Base-by-base conservation (phyloP, 1,140 invertebrate species). In the Aphaenogaster floridana region DNA sequence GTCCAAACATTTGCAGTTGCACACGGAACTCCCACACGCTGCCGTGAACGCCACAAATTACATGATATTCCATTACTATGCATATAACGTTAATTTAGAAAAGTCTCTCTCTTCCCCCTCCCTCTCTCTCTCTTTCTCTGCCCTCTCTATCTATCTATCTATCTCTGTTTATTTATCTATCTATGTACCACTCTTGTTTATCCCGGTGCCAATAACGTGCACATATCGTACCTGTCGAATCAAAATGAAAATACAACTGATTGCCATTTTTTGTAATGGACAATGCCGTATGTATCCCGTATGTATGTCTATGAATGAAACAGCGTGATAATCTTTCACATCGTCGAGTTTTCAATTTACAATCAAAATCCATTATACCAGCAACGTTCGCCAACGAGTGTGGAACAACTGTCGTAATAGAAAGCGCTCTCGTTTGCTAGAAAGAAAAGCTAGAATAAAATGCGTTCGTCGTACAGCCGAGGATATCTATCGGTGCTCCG, bases 1-100 rank as follows among this genome's bases (percentile, higher is more conserved):
- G 80, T 76, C 80, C 54, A 84, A 84, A 84, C 80, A 84, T 84
- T 84, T 84, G 69, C 80, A 84, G 80, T 74, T 39, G 54, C 45
- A 61, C 69, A 39, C 42, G 28, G 57, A 74, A 63, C 54, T 83
- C 80, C 42, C 28, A 50, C 54, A 42, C 36, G 48, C 21, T 13
- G 54, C 28, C 13, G 54, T 61, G 45, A 74, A 48, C 54, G 69
- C 52, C 34, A 34, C 80, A 84, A 84, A 84, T 84, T 84, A 63
- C 69, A 61, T n/a, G 80, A 59, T 76, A 76, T 84, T 64, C 69
- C 54, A 50, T 74, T 76, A 76, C 57, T 63, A 76, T 59, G 45
- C 34, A 21, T 39, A 71, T 61, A 84, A 84, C 57, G 34, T 84
- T 84, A 57, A 74, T 84, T 61, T 84, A 61, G 69, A 84, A 84